phyloP scores from a whole-genome alignment of 2,888 invertebrate genomes.

The Therioaphis trifolii region DNA sequence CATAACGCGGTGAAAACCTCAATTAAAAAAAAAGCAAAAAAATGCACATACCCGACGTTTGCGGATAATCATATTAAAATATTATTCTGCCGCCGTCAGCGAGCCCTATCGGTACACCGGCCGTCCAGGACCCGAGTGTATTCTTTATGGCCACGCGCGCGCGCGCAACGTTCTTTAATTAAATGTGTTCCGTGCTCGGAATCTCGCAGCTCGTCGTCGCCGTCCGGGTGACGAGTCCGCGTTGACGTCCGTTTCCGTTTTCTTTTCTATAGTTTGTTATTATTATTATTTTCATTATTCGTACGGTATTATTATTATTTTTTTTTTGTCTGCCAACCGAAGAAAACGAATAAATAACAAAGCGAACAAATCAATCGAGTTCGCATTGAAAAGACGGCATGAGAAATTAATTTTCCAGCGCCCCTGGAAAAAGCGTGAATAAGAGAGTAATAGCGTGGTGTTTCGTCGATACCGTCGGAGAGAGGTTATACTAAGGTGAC shows the following conservation, averaged over 20 bases:
- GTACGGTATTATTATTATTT: not conserved
- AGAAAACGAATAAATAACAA: not conserved
- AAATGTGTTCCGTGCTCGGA: constrained; percentile 38
- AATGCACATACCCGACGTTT: not conserved
- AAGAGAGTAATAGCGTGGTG: not conserved
- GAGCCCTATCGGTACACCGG: no score
- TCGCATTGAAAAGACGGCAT: not conserved
- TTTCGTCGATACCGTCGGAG: not conserved
- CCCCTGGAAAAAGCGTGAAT: no score
- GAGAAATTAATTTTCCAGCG: constrained; percentile 7
- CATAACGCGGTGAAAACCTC: not conserved
- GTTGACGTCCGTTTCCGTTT: constrained; percentile 19
- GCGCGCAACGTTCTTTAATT: constrained; percentile 34
- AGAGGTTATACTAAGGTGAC: no score
- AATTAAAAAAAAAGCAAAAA: constrained; percentile 44
- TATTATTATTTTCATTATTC: no score
- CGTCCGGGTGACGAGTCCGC: not conserved
- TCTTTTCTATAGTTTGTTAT: constrained; percentile 19
- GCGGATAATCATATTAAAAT: constrained; percentile 41
- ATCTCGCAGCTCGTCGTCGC: not conserved
- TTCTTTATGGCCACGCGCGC: no score
- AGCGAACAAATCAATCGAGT: not conserved
- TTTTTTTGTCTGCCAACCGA: constrained; percentile 9
- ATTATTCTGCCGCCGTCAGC: constrained; percentile 24
- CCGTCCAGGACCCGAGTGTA: no score